Conservation (phyloP, 2,888 invertebrate species). For the Pammene fasciana region DNA sequence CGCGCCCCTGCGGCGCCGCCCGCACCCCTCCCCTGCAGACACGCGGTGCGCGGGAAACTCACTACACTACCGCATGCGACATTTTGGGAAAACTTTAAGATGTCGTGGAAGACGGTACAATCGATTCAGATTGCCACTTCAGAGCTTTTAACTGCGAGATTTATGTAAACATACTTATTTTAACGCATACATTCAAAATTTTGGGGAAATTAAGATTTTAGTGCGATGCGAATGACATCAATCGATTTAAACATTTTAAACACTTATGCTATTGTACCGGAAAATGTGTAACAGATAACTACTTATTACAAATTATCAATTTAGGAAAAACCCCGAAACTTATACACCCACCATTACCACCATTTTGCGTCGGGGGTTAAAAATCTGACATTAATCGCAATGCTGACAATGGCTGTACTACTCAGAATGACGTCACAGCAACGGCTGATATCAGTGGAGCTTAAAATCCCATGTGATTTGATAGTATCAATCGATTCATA, state of each 20-base stretch:
- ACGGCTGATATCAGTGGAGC: not conserved
- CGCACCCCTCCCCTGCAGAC: constrained; percentile 54
- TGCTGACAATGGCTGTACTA: not conserved
- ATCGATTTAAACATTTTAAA: too few species aligned
- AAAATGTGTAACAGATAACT: too few species aligned
- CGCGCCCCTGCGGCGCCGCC: constrained; percentile 68
- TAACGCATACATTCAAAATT: too few species aligned
- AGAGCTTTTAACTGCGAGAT: not conserved
- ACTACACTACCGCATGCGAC: constrained; percentile 74
- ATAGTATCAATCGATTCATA: not conserved
- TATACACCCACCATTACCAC: too few species aligned
- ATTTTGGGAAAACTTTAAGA: constrained; percentile 64
- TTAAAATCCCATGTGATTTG: not conserved
- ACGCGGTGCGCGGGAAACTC: constrained; percentile 65
- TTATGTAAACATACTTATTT: too few species aligned
- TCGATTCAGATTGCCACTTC: not conserved
- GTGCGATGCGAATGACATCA: too few species aligned
- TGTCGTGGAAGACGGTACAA: not conserved
- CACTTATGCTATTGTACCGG: not conserved
- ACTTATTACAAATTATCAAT: too few species aligned
- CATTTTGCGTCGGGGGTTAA: not conserved
- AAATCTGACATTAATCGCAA: not conserved
- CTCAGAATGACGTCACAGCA: not conserved
- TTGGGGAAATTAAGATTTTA: too few species aligned
- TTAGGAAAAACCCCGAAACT: too few species aligned